Evolutionary conservation across 2,797 vertebrate genomes (phyloP), one percentile per base, ranked within the genome.

Genomic region (Spondyliosoma cantharus): DNA sequence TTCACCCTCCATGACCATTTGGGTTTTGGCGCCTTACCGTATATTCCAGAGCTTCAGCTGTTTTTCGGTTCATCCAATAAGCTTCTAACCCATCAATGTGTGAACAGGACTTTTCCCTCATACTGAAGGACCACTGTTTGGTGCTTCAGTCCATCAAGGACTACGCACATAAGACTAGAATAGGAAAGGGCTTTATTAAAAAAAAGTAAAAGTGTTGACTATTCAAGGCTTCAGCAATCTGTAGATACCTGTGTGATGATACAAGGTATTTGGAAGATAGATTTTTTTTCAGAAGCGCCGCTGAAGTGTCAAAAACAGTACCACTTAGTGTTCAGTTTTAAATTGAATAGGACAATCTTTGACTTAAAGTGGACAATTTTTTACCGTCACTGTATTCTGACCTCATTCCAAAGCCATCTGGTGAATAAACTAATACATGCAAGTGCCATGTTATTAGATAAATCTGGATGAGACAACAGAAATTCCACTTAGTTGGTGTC

Each of bases 21-120:
- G 63, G 76, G 78, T 89, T 89, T 84, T 71, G 84, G 74, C 58
- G 89, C 92, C 88, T 91, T 91, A 63, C 61, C 46, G 24, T 66
- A 83, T 76, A 64, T 85, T 87, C 71, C 73, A 64, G 24, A 83
- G 58, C 52, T 77, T 86, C 75, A 68, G 58, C 63, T 53, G 37
- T 80, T 83, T 82, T 66, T 85, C 56, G 70, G 25, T 82, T 82
- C 58, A 78, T 78, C 60, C 32, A 49, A 71, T 75, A 74, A 29
- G 59, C 78, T 81, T 85, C 60, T 60, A 70, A 74, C 74, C 71
- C 69, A 48, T 65, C 27, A 50, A 62, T 20, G 50, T 68, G 60
- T 64, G 54, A 78, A 66, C 19, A 46, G 78, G 71, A 76, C 63
- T 74, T 81, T 67, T 79, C 66, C 25, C 49, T 81, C 32, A 67